Conservation (phyloP, 1,140 invertebrate genomes). For the Drosophila tsacasi region DNA sequence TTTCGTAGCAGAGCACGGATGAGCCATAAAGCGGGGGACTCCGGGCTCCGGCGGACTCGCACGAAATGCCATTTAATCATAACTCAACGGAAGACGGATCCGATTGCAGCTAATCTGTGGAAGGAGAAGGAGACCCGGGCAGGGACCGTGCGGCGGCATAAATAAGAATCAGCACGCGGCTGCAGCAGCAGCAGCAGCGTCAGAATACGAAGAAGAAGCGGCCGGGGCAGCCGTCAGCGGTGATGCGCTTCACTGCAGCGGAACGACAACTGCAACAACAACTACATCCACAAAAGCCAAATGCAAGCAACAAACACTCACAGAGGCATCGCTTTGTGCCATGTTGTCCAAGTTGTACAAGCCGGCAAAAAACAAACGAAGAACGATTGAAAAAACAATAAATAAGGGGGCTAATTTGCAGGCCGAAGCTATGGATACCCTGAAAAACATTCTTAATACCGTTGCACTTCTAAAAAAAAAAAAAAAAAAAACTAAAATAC, state of each 20-base stretch:
- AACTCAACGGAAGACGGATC: conserved; percentile 64
- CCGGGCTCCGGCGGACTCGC: conserved; percentile 34
- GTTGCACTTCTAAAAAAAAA: neutral
- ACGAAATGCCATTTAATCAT: conserved; percentile 79
- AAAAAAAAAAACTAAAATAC: neutral
- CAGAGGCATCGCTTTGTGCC: conserved; percentile 48
- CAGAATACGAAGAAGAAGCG: conserved; percentile 4
- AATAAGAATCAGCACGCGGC: conserved; percentile 75
- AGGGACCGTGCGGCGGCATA: conserved; percentile 64
- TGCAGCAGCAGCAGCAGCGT: conserved; percentile 21
- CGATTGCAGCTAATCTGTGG: conserved; percentile 41
- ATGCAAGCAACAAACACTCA: conserved; percentile 15
- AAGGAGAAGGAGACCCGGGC: neutral
- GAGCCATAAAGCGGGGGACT: conserved; percentile 51
- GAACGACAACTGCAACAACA: conserved; percentile 53
- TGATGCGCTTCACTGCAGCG: conserved; percentile 79
- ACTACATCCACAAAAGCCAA: conserved; percentile 13
- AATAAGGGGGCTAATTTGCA: conserved; percentile 12
- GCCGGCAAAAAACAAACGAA: conserved; percentile 43
- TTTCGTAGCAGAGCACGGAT: conserved; percentile 58
- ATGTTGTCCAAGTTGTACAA: conserved; percentile 18
- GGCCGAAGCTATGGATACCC: conserved; percentile 22
- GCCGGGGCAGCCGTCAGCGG: conserved; percentile 44
- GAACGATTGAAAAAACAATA: conserved; percentile 23
- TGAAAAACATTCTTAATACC: neutral